These are phyloP conservation scores for Varroa destructor DNA, from an alignment of 1,140 invertebrate genomes.

Conservation along the genomic window DNA sequence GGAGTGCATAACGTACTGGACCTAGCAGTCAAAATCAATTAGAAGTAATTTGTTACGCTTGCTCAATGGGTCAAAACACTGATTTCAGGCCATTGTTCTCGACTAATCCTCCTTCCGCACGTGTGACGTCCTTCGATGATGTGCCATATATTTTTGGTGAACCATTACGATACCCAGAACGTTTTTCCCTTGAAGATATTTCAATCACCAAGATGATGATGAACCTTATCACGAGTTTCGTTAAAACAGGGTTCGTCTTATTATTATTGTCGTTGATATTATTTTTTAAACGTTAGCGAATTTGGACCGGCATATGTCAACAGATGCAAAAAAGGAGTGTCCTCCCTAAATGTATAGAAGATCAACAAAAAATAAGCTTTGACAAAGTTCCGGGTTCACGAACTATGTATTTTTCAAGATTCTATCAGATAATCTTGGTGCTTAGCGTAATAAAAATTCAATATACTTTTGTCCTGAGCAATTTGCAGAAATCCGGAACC, in stretches of 20 bases:
- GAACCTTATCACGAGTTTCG: slow-evolving; percentile 9
- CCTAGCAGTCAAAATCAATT: too few species aligned
- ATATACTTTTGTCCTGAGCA: too few species aligned
- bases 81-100: slow-evolving; percentile 9
- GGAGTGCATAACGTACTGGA: too few species aligned
- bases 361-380: neutral
- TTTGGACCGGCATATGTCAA: neutral
- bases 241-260: neutral
- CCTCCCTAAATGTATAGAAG: neutral
- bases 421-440: too few species aligned
- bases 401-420: too few species aligned
- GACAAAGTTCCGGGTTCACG: neutral
- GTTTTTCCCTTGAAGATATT: slow-evolving; percentile 3
- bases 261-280: too few species aligned
- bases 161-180: slow-evolving; percentile 8
- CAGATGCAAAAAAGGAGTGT: neutral
- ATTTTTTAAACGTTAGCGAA: too few species aligned
- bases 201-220: slow-evolving; percentile 26
- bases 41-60: too few species aligned
- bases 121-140: slow-evolving; percentile 8
- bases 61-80: too few species aligned
- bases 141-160: slow-evolving; percentile 21
- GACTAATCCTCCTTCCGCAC: neutral
- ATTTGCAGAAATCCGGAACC: slow-evolving; percentile 17
- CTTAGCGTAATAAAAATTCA: too few species aligned